Evolutionary conservation across 2,888 invertebrate genomes (phyloP).

Genomic region (Zhengitettix transpicula): DNA sequence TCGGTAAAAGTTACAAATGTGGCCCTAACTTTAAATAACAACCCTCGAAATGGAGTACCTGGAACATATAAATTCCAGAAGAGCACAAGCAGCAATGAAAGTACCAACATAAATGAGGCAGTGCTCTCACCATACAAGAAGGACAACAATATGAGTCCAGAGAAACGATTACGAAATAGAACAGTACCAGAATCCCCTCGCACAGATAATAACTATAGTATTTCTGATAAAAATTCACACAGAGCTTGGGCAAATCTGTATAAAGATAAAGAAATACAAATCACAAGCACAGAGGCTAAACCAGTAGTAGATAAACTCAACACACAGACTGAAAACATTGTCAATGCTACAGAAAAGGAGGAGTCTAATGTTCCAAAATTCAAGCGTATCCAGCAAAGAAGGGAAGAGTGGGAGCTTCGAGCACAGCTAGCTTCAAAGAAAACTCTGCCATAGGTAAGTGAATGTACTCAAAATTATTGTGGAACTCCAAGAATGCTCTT

Average conservation of each 20-base stretch:
- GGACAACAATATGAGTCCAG: conserved; percentile 11
- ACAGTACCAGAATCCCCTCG: conserved; percentile 10
- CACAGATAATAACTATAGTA: background rate
- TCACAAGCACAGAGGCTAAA: conserved; percentile 6
- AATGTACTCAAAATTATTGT: background rate
- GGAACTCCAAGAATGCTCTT: background rate
- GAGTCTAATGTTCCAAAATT: conserved; percentile 33
- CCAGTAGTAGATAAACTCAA: background rate
- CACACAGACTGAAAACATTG: background rate
- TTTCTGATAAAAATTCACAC: conserved; percentile 10
- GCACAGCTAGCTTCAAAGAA: conserved; percentile 41
- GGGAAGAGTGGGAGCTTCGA: conserved; percentile 62
- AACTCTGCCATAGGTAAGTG: conserved; percentile 7
- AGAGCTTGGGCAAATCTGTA: conserved; percentile 12
- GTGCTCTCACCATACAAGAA: conserved; percentile 4
- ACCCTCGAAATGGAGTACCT: background rate
- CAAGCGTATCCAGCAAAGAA: conserved; percentile 55
- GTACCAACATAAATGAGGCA: background rate
- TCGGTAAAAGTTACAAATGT: background rate
- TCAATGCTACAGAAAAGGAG: conserved; percentile 1
- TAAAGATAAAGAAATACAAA: conserved; percentile 7
- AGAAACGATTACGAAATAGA: conserved; percentile 14
- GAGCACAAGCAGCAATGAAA: conserved; percentile 1
- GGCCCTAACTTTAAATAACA: background rate
- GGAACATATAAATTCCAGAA: conserved; percentile 2